phyloP scores from a whole-genome alignment of 1,140 invertebrate genomes.

The Pogonomyrmex californicus region DNA sequence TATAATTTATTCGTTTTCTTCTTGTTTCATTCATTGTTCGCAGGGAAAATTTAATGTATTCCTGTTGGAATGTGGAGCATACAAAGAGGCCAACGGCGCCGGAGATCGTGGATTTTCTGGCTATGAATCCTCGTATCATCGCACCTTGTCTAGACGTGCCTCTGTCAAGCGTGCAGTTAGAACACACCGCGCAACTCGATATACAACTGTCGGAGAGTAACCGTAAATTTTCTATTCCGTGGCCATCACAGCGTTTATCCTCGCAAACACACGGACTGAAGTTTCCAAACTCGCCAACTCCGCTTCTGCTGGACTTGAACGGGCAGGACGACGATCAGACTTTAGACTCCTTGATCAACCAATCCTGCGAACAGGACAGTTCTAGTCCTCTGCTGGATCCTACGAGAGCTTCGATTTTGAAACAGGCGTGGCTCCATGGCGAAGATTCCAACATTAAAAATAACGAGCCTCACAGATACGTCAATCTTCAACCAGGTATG shows the following conservation, averaged over 20 bases:
- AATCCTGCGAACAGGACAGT: conserved; percentile 68
- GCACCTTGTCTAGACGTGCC: conserved; percentile 93
- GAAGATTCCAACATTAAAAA: conserved; percentile 43
- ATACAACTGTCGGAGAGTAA: conserved; percentile 84
- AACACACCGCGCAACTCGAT: conserved; percentile 88
- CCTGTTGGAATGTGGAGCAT: conserved; percentile 92
- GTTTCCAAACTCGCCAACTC: conserved; percentile 30
- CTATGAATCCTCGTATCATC: conserved; percentile 92
- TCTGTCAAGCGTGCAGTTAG: conserved; percentile 90
- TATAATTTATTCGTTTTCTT: no score
- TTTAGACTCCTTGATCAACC: conserved; percentile 34
- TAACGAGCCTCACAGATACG: conserved; percentile 67
- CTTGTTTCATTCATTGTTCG: conserved; percentile 58
- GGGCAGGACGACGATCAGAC: conserved; percentile 61
- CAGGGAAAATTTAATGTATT: conserved; percentile 91
- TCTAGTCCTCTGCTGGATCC: conserved; percentile 69
- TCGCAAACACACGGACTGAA: conserved; percentile 30
- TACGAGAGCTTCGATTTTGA: conserved; percentile 16
- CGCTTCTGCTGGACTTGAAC: conserved; percentile 76
- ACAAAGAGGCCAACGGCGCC: conserved; percentile 91
- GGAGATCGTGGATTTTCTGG: conserved; percentile 93
- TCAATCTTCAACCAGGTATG: conserved; percentile 74
- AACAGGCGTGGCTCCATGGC: conserved; percentile 41
- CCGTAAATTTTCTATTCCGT: conserved; percentile 83
- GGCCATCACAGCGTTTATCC: conserved; percentile 62